Percentiles rank a stretch among this genome's conserved stretches.
phyloP scores from a whole-genome alignment of 2,888 invertebrate species.

The Idaea straminata region DNA sequence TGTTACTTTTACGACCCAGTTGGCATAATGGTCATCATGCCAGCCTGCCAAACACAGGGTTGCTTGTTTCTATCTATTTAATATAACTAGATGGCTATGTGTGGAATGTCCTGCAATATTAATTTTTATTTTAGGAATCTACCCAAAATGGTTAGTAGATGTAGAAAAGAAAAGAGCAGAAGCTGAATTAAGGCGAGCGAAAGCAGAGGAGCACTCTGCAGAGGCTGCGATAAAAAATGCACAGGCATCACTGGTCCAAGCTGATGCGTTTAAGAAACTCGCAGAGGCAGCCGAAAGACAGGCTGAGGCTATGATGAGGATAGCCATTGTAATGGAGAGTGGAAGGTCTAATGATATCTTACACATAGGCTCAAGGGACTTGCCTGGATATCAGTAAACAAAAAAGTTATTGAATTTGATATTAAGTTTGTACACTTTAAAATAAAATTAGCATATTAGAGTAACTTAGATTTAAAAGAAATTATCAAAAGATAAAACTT shows the following conservation, averaged over 20 bases:
- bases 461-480: background rate
- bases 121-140: conserved; percentile 39
- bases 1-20: no score
- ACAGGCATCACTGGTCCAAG: conserved; percentile 52
- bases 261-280: conserved; percentile 51
- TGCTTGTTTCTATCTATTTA: no score
- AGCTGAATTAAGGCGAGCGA: conserved; percentile 54
- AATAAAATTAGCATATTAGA: background rate
- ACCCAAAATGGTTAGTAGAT: conserved; percentile 63
- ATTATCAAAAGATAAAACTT: background rate
- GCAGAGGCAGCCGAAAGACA: conserved; percentile 54
- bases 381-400: conserved; percentile 13
- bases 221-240: conserved; percentile 45
- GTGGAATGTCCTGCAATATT: no score
- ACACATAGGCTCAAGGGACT: conserved; percentile 15
- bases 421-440: no score
- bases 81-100: no score
- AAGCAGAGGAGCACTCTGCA: conserved; percentile 52
- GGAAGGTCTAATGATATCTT: conserved; percentile 35
- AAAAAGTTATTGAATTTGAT: no score
- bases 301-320: conserved; percentile 53
- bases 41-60: no score
- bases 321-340: conserved; percentile 47
- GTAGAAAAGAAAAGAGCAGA: conserved; percentile 61
- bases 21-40: no score